Evolutionary conservation across 2,888 invertebrate species (phyloP), one percentile per base, ranked within the genome.

Genomic region (Lasioglossum leucozonium): DNA sequence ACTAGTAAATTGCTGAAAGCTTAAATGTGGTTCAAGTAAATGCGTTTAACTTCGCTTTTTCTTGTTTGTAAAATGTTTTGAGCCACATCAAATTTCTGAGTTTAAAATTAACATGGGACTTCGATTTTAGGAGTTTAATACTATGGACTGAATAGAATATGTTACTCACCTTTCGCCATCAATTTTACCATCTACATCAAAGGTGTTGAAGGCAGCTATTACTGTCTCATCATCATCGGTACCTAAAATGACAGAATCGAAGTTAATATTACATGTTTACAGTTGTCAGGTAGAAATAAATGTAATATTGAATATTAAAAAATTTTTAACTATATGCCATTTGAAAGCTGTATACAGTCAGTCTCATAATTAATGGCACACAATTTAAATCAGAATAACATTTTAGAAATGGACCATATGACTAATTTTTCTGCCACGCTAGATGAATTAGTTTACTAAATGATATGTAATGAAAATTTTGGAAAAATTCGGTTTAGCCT

Each of bases 181-280:
- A 96, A 98, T 98, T 96, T 97, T 97, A 95, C 98, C 98, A 89
- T 97, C 97, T 89, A 97, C 97, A 95, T 99, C 98, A 96, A 98
- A 99, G 95, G 98, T 97, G 96, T 97, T 97, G 97, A 99, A 99
- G 95, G 98, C 98, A 95, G 97, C 97, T 95, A 98, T 97, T 95
- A 99, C 98, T 94, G 98, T 98, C 91, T 98, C 98, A 95, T 99
- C 99, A 92, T 98, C 98, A 95, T 99, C 99, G 93, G 97, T 96
- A 95, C 97, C 97, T 95, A 40, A 13, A 40, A 44, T 26, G 10
- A 22, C n/a, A n/a, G 18, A 47, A 51, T 18, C 8, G 51, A 51
- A 51, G 0, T 65, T 62, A 16, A 62, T 30, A 30, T 30, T 34
- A 34, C 30, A 30, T 30, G 13, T 16, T 30, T 16, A 30, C 26